Evolutionary conservation across 2,888 invertebrate genomes (phyloP).

Genomic region (Nasonia oneida): DNA sequence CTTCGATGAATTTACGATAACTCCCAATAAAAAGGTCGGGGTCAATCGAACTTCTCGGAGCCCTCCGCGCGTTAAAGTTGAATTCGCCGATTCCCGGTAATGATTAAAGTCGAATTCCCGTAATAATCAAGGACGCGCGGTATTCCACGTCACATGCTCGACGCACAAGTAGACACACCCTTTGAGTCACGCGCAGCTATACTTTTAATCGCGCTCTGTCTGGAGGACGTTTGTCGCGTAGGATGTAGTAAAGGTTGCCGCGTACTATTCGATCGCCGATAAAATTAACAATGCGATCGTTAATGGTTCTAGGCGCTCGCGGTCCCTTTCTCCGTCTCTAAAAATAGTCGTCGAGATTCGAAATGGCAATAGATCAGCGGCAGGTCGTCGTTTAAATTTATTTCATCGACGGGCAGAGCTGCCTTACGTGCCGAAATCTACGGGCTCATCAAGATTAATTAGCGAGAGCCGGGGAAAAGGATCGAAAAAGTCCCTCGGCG

Average conservation of each 20-base stretch:
- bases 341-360: neutral
- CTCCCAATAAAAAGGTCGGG: neutral
- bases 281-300: too few species aligned
- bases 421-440: neutral
- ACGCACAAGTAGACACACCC: neutral
- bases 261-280: too few species aligned
- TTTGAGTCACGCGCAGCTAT: neutral
- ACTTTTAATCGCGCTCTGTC: neutral
- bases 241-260: too few species aligned
- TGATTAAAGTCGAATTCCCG: neutral
- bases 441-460: conserved; percentile 37
- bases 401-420: neutral
- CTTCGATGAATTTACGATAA: neutral
- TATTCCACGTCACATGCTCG: neutral
- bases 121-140: neutral
- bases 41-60: neutral
- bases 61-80: neutral
- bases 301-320: too few species aligned
- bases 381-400: neutral
- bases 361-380: too few species aligned
- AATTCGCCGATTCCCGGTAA: neutral
- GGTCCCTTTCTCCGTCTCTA: neutral
- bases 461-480: neutral
- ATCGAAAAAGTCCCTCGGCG: neutral
- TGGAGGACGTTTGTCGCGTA: neutral